A percentile compares a stretch with the other conserved stretches of the same genome.
Evolutionary conservation across 2,888 invertebrate genomes (phyloP).

Genomic region (Arge pagana): DNA sequence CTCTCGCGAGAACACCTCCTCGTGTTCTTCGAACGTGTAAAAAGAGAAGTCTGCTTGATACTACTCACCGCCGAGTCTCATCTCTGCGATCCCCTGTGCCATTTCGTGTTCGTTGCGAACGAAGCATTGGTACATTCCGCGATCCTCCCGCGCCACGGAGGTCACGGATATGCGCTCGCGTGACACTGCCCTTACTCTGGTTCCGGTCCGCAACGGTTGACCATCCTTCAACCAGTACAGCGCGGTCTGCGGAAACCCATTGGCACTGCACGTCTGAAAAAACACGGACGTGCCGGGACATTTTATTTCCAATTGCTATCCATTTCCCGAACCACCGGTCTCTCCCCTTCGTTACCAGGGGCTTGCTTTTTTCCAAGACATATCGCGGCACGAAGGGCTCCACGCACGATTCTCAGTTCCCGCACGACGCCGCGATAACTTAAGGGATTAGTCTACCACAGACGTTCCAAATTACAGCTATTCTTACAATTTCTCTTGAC

Average conservation of each 20-base stretch:
- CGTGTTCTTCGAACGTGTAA: not conserved
- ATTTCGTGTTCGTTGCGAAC: slow-evolving; percentile 57
- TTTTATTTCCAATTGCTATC: too few species aligned
- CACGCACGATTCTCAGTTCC: too few species aligned
- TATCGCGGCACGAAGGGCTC: too few species aligned
- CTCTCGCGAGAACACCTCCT: too few species aligned
- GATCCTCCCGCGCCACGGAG: slow-evolving; percentile 56
- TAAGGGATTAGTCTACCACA: too few species aligned
- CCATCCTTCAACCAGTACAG: slow-evolving; percentile 59
- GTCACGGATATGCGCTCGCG: slow-evolving; percentile 61
- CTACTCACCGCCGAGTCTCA: slow-evolving; percentile 57
- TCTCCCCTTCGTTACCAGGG: too few species aligned
- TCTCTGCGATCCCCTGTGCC: slow-evolving; percentile 58
- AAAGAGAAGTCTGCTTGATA: not conserved
- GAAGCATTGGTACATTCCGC: slow-evolving; percentile 59
- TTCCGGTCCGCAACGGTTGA: slow-evolving; percentile 54
- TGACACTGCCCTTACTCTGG: slow-evolving; percentile 55
- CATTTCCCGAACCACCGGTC: too few species aligned
- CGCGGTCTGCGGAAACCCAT: slow-evolving; percentile 54
- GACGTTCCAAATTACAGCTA: too few species aligned
- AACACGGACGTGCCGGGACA: too few species aligned
- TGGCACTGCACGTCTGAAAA: slow-evolving; percentile 56
- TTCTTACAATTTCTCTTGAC: too few species aligned
- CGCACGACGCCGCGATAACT: too few species aligned
- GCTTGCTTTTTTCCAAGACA: too few species aligned